Evolutionary conservation across 1,140 invertebrate species (phyloP).

Genomic region (Drosophila subobscura): DNA sequence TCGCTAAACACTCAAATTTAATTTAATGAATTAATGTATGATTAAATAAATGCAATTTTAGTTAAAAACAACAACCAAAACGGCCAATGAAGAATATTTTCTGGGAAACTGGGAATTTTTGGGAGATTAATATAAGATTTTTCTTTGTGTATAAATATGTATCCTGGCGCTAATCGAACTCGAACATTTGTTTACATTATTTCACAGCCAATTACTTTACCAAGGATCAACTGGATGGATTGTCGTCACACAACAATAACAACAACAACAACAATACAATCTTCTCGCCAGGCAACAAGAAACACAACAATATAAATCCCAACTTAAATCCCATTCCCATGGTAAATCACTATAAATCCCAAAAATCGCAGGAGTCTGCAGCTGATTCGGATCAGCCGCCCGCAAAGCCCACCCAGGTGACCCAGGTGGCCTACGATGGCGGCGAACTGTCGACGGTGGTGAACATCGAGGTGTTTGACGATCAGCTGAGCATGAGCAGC

Average conservation of each 20-base stretch:
- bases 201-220: conserved; percentile 49
- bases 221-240: conserved; percentile 62
- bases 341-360: background rate
- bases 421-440: conserved; percentile 2
- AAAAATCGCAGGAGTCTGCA: conserved; percentile 21
- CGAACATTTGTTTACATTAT: background rate
- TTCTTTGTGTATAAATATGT: too few relatives aligned
- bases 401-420: conserved; percentile 24
- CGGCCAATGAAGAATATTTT: background rate
- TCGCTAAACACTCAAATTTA: conserved; percentile 54
- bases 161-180: background rate
- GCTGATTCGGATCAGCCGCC: conserved; percentile 14
- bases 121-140: background rate
- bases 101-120: too few relatives aligned
- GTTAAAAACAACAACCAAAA: conserved; percentile 63
- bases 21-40: conserved; percentile 74
- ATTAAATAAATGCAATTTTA: conserved; percentile 81
- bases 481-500: conserved; percentile 91
- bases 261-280: conserved; percentile 61
- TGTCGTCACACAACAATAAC: conserved; percentile 46
- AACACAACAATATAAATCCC: conserved; percentile 24
- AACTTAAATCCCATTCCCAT: conserved; percentile 12
- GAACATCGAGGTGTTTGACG: conserved; percentile 85
- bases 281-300: conserved; percentile 21
- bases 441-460: conserved; percentile 71